These are phyloP conservation scores for Brachyhypopomus gauderio DNA, from an alignment of 2,113 vertebrate genomes.

Conservation along the genomic window DNA sequence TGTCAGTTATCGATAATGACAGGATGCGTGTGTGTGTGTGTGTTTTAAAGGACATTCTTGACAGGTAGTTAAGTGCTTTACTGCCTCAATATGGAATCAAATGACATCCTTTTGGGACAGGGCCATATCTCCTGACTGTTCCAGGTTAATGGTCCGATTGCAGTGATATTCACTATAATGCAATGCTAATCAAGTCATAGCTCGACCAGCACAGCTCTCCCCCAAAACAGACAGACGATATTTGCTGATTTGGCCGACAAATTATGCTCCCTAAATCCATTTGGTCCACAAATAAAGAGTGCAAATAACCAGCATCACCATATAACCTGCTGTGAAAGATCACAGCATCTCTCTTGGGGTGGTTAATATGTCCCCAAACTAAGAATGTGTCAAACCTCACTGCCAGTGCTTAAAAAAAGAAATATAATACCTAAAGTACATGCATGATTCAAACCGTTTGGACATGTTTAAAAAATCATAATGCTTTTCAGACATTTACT, in stretches of 20 bases:
- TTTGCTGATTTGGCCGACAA: conserved; percentile 55
- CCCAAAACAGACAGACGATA: conserved; percentile 57
- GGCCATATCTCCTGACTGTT: conserved; percentile 49
- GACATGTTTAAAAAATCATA: no score
- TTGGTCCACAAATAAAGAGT: conserved; percentile 46
- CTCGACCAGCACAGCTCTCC: conserved; percentile 48
- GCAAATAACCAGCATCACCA: conserved; percentile 68
- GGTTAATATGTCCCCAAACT: conserved; percentile 9
- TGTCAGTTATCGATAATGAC: conserved; percentile 62
- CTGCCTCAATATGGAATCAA: conserved; percentile 58
- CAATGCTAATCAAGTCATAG: conserved; percentile 61
- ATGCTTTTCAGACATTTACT: no score
- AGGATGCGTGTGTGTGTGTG: conserved; percentile 38
- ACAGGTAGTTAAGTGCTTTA: conserved; percentile 63
- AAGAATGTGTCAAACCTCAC: no score
- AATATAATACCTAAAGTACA: no score
- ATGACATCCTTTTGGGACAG: conserved; percentile 57
- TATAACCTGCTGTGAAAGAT: conserved; percentile 34
- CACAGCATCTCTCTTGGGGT: background rate
- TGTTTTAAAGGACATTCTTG: conserved; percentile 48
- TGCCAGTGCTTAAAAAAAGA: background rate
- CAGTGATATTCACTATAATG: conserved; percentile 49
- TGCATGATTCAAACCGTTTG: no score
- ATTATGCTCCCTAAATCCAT: conserved; percentile 54
- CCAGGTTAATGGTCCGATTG: conserved; percentile 57